A percentile compares a stretch with the other conserved stretches of the same genome.
phyloP scores from a whole-genome alignment of 2,797 vertebrate species.

The Toxotes lorentzi region DNA sequence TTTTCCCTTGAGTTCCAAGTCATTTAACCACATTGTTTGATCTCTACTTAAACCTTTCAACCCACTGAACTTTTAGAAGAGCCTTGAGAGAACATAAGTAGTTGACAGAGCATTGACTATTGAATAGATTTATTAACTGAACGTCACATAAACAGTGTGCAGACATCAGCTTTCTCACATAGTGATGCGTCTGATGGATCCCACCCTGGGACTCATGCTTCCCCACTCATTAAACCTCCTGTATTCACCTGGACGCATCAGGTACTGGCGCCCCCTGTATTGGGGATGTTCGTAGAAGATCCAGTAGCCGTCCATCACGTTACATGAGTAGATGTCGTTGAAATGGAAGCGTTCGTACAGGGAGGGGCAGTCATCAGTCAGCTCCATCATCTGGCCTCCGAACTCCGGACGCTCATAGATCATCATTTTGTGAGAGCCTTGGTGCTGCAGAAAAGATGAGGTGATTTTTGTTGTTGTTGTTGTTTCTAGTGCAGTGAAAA shows the following conservation, averaged over 20 bases:
- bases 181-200: constrained; percentile 72
- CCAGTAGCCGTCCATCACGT: constrained; percentile 73
- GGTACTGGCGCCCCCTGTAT: constrained; percentile 74
- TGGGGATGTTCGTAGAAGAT: constrained; percentile 79
- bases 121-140: constrained; percentile 40
- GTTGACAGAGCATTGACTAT: neutral
- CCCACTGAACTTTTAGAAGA: neutral
- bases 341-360: constrained; percentile 69
- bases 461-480: neutral
- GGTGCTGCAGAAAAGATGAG: constrained; percentile 44
- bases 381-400: constrained; percentile 72
- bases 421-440: constrained; percentile 72
- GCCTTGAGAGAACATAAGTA: neutral
- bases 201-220: constrained; percentile 71
- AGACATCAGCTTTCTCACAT: constrained; percentile 45
- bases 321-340: constrained; percentile 74
- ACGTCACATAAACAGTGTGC: constrained; percentile 21
- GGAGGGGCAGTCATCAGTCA: constrained; percentile 72
- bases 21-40: neutral
- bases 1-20: neutral
- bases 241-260: constrained; percentile 75
- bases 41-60: neutral
- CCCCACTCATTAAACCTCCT: constrained; percentile 77
- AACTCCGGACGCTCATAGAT: constrained; percentile 75
- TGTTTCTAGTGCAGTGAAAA: accelerated